Base-by-base conservation (phyloP, 2,888 invertebrate species). In the Odontocerum albicorne region DNA sequence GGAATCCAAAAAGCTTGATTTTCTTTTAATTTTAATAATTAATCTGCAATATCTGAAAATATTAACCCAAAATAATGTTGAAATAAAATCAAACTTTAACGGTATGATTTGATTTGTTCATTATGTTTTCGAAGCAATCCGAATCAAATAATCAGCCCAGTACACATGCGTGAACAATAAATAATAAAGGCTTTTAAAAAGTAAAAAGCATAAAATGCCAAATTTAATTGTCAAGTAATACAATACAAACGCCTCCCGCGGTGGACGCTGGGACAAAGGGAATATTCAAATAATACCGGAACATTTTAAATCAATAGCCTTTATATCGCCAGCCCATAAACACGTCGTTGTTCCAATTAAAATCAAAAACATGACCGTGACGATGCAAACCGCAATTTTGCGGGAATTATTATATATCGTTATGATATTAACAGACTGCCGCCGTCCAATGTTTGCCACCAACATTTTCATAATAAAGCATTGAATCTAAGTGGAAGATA, bases 311-410 rank as follows among this genome's bases (percentile, higher is more conserved):
- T 59, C 55, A 55, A 55, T 47, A 38, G 55, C 52, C 55, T 55
- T 55, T 55, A 55, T 59, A 55, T 59, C 44, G 49, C 22, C 31
- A 44, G 52, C 20, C 55, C 55, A 51, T 59, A 59, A 59, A 59
- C 59, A 55, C 55, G 55, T 55, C 59, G 52, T 59, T 59, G 59
- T 44, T 44, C 59, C 59, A 59, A 59, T 59, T 59, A 59, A 55
- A 59, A 59, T 55, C 52, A 49, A 59, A 59, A 59, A 59, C 59
- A 59, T 19, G 59, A 12, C 50, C 49, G 49, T 45, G 55, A 52
- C 47, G 36, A 31, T 40, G 21, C 31, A 32, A 13, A 19, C 45
- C n/a, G 27, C 46, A 38, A 46, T 45, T 49, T 40, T 12, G 4
- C n/a, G 16, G 27, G n/a, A 51, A 51, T 44, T 44, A 44, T 51